Percentiles rank a stretch among this genome's conserved stretches.
Conservation (phyloP, 92 coral and sea anemone species). For the Isaurus tuberculatus region DNA sequence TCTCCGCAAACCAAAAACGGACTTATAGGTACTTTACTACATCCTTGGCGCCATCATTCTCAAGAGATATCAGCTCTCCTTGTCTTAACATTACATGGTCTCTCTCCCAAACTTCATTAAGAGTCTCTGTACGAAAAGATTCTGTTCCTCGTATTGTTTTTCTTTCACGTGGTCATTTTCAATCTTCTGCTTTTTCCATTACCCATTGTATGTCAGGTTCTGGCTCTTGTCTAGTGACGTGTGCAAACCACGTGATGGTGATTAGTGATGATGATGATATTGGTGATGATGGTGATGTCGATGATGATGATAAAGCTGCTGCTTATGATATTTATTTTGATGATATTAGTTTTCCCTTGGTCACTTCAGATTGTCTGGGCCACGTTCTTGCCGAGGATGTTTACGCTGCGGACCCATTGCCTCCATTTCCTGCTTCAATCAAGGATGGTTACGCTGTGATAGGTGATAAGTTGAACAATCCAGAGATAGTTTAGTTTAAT, state of each 20-base stretch:
- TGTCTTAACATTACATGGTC: too few species aligned
- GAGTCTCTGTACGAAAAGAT: too few species aligned
- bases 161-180: too few species aligned
- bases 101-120: too few species aligned
- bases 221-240: too few species aligned
- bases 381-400: conserved; percentile 82
- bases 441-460: conserved; percentile 94
- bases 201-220: too few species aligned
- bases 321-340: too few species aligned
- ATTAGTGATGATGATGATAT: neutral
- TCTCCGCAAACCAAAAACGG: conserved; percentile 36
- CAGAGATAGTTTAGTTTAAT: conserved; percentile 70
- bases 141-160: too few species aligned
- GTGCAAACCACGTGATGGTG: too few species aligned
- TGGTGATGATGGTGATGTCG: neutral
- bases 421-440: conserved; percentile 96
- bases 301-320: neutral
- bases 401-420: conserved; percentile 81
- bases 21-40: conserved; percentile 34
- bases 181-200: too few species aligned
- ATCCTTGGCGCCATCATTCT: too few species aligned
- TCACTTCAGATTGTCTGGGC: conserved; percentile 69
- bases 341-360: neutral
- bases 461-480: conserved; percentile 89
- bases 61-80: too few species aligned